Percentiles rank a stretch among this genome's conserved stretches.
Conservation (phyloP, 2,113 vertebrate genomes). For the Halcyon senegalensis region DNA sequence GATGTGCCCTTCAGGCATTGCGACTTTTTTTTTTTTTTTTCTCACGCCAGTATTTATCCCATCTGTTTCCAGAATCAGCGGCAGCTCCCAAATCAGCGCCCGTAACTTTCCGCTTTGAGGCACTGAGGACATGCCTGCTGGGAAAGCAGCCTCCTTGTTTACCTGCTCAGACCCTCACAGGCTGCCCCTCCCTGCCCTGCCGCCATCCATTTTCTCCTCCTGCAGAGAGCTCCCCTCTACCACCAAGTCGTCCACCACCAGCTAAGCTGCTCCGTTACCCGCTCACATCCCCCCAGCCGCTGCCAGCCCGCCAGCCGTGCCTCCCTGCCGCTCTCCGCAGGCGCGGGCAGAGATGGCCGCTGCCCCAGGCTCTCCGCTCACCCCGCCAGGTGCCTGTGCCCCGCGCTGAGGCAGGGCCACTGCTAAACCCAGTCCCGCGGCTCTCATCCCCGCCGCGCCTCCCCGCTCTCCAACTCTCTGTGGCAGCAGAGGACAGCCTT, state of each 20-base stretch:
- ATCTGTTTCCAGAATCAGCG: conserved; percentile 66
- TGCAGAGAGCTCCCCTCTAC: not conserved
- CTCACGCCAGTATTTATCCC: conserved; percentile 51
- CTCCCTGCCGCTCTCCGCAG: not conserved
- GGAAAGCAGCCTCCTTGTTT: conserved; percentile 33
- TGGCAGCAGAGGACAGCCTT: not conserved
- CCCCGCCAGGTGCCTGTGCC: not conserved
- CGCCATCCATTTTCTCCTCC: not conserved
- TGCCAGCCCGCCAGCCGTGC: accelerated
- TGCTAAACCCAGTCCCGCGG: not conserved
- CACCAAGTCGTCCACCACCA: not conserved
- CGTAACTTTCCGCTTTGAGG: conserved; percentile 15
- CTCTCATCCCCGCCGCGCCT: not conserved
- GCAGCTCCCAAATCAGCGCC: conserved; percentile 9
- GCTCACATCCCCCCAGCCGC: not conserved
- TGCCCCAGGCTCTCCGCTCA: not conserved
- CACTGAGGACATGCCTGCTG: not conserved
- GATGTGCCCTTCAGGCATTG: conserved; percentile 52
- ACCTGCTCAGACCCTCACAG: not conserved
- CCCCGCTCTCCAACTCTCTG: not conserved
- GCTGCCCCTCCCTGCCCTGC: not conserved
- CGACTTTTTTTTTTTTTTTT: not conserved
- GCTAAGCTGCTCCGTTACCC: not conserved
- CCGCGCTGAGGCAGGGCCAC: accelerated
- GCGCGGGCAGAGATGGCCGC: not conserved